Evolutionary conservation across 2,888 invertebrate genomes (phyloP).

Genomic region (Erebia palarica): DNA sequence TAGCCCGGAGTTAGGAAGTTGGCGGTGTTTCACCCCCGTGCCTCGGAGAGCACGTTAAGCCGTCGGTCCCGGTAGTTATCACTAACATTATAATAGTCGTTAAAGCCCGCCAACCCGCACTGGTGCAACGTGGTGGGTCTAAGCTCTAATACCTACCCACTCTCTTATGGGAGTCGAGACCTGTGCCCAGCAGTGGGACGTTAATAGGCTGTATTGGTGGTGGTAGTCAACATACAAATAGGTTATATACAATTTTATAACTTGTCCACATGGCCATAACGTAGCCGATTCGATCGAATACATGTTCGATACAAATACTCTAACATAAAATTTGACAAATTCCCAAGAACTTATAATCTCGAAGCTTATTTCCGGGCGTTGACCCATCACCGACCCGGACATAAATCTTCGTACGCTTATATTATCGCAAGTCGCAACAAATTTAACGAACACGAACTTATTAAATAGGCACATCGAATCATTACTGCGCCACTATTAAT

Average conservation of each 20-base stretch:
- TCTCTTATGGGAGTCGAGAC: too few relatives aligned
- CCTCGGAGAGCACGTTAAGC: too few relatives aligned
- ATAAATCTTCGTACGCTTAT: conserved; percentile 36
- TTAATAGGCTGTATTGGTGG: too few relatives aligned
- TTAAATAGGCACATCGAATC: conserved; percentile 13
- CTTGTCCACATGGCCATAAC: not conserved
- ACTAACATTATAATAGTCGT: too few relatives aligned
- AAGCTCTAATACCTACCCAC: too few relatives aligned
- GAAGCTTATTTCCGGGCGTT: conserved; percentile 43
- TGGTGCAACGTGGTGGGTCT: too few relatives aligned
- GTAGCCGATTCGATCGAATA: not conserved
- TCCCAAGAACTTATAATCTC: conserved; percentile 36
- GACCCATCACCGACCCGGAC: conserved; percentile 39
- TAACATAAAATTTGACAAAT: conserved; percentile 31
- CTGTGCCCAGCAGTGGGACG: too few relatives aligned
- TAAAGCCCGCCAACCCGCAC: too few relatives aligned
- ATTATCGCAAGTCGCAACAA: conserved; percentile 27
- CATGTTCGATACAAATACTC: conserved; percentile 9
- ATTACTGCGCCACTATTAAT: conserved; percentile 17
- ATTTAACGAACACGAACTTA: conserved; percentile 27
- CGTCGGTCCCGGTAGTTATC: too few relatives aligned
- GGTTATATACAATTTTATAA: not conserved
- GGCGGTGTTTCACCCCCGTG: too few relatives aligned
- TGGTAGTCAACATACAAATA: too few relatives aligned
- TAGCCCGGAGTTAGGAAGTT: too few relatives aligned